Evolutionary conservation across 1,140 invertebrate species (phyloP), one percentile per base, ranked within the genome.

Genomic region (Micrasema minimum): DNA sequence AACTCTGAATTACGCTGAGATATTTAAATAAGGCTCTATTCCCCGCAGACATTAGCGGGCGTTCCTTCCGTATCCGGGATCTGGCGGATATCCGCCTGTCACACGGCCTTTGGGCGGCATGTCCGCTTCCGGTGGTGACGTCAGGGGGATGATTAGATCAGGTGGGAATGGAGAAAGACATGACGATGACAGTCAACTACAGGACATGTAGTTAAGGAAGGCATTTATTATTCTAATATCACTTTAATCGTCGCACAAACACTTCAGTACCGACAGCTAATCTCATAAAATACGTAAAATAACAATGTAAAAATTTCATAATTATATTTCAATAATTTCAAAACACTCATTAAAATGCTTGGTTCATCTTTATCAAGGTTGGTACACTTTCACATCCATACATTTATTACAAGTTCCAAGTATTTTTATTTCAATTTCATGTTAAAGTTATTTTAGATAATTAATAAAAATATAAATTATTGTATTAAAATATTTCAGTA

Each of bases 41-140:
- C 51, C 51, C 51, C 26, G 26, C 51, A 43, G 57, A 61, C 57
- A 61, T 61, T 66, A 66, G 45, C 31, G 22, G 26, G 51, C 14
- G 51, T 35, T 55, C 45, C 37, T 43, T 18, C 43, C 46, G 61
- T 69, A 69, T 69, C 67, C 45, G 22, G 41, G 67, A 62, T 62
- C 57, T 62, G 37, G 10, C 50, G 67, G 45, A 69, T 48, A 69
- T 61, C 67, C 67, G 31, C 20, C 67, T 69, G 67, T 69, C 67
- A 50, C 67, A 69, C 67, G 67, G 67, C 53, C 51, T 69, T 69
- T 69, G 67, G 43, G 50, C 55, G 35, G 35, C 41, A 50, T 66
- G 37, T 69, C 37, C 67, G 55, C 31, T 48, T 61, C 53, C 62
- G 62, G 66, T 41, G 37, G 66, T 20, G 7, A 23, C 2, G 51